Conservation (phyloP, 2,797 vertebrate species). For the Anisognathus igniventris region DNA sequence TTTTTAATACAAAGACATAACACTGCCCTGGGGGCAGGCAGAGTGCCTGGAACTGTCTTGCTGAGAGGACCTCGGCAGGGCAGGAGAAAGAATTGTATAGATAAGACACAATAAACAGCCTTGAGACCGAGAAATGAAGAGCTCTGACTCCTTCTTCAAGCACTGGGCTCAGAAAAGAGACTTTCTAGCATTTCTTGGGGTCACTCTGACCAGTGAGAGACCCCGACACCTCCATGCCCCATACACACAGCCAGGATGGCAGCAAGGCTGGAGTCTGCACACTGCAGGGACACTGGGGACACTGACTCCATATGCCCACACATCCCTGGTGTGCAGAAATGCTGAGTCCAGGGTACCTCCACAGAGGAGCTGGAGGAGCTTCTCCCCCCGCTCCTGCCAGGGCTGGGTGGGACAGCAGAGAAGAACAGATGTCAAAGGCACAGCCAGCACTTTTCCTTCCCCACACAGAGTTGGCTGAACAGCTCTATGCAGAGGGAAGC, state of each 20-base stretch:
- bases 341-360: not conserved
- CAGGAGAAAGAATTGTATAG: too few relatives aligned
- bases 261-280: not conserved
- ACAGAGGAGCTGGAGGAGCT: not conserved
- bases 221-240: not conserved
- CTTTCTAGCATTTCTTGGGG: accelerated
- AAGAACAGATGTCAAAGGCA: not conserved
- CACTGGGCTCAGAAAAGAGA: accelerated
- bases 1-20: too few relatives aligned
- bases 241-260: accelerated
- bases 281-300: not conserved
- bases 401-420: not conserved
- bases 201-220: too few relatives aligned
- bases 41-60: too few relatives aligned
- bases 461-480: accelerated
- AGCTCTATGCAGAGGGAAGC: accelerated
- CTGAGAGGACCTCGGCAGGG: accelerated
- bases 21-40: too few relatives aligned
- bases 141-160: too few relatives aligned
- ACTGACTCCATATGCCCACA: accelerated
- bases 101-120: too few relatives aligned
- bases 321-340: accelerated
- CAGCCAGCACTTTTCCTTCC: not conserved
- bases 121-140: too few relatives aligned
- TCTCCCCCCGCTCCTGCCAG: not conserved